Base-by-base conservation (phyloP, 1,140 invertebrate species). In the Drosophila burlai region DNA sequence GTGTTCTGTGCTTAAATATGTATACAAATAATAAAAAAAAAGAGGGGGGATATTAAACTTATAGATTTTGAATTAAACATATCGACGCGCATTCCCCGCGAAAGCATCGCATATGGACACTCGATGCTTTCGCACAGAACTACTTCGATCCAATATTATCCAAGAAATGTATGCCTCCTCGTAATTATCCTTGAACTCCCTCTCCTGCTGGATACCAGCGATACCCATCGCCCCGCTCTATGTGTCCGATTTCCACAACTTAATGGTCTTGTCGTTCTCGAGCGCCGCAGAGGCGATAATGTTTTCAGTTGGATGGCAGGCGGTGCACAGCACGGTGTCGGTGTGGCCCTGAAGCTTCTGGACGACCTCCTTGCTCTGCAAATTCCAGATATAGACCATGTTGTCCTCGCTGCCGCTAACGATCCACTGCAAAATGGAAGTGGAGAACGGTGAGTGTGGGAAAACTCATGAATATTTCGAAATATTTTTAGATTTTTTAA, bases 401-500 rank as follows among this genome's bases (percentile, higher is more conserved):
- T 99, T 98, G 93, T 99, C 99, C 94, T 99, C 99, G n/a, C 99
- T 99, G 16, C 99, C 99, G 57, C 98, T 99, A 47, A 99, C 99
- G 93, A 99, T 99, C 99, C 99, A 99, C 97, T 93, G 46, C 0
- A 62, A 62, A 52, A 34, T 18, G 10, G 0, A 1, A 15, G 4
- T 15, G 3, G 3, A 24, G 45, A 7, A 15, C 1, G 7, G 5
- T 47, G 8, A 47, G 6, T 47, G 11, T 15, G n/a, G 45, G 5
- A 49, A 49, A 49, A 49, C 7, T 9, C 21, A 8, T 16, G 8
- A 15, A 10, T 16, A 26, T 49, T 26, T 13, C 5, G 0, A 21
- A 24, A 21, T 13, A 21, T 18, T 18, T 18, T 18, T 18, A 10
- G 11, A 0, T 11, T 6, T 40, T 42, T 42, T 42, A 3, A 9